Conservation (phyloP, 2,888 invertebrate genomes). For the Campoplex capitator region DNA sequence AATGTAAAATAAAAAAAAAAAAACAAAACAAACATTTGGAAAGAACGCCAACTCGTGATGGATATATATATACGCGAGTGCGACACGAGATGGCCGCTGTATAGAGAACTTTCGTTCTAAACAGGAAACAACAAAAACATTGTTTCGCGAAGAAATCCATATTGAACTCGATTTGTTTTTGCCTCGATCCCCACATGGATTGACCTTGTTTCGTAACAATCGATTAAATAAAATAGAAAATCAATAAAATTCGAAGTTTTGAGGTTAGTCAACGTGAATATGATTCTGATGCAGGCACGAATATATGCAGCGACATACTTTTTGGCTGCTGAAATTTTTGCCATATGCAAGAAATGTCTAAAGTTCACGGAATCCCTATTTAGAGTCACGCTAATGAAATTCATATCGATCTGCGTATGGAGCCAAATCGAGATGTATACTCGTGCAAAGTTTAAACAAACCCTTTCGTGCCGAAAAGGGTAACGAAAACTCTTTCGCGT, state of each 20-base stretch:
- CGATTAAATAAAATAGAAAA: not conserved
- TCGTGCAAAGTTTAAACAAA: slow-evolving; percentile 27
- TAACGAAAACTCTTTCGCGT: slow-evolving; percentile 55
- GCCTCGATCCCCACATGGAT: not conserved
- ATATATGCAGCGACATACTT: slow-evolving; percentile 17
- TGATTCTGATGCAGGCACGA: not conserved
- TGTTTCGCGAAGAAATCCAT: not conserved
- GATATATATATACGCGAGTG: not conserved
- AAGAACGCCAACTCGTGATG: not conserved
- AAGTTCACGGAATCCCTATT: slow-evolving; percentile 8
- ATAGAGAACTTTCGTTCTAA: not conserved
- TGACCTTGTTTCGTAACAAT: not conserved
- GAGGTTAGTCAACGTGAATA: not conserved
- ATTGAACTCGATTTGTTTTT: not conserved
- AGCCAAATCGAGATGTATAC: slow-evolving; percentile 4
- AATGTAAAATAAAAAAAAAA: no score
- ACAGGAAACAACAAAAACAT: not conserved
- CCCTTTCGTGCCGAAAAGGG: slow-evolving; percentile 47
- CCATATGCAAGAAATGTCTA: not conserved
- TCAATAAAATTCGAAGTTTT: not conserved
- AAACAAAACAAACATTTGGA: not conserved
- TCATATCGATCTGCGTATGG: slow-evolving; percentile 11
- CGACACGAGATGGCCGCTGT: not conserved
- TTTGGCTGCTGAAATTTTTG: not conserved
- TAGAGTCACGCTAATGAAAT: slow-evolving; percentile 14